Conservation (phyloP, 2,888 invertebrate genomes). For the Eudiplozoon nipponicum region DNA sequence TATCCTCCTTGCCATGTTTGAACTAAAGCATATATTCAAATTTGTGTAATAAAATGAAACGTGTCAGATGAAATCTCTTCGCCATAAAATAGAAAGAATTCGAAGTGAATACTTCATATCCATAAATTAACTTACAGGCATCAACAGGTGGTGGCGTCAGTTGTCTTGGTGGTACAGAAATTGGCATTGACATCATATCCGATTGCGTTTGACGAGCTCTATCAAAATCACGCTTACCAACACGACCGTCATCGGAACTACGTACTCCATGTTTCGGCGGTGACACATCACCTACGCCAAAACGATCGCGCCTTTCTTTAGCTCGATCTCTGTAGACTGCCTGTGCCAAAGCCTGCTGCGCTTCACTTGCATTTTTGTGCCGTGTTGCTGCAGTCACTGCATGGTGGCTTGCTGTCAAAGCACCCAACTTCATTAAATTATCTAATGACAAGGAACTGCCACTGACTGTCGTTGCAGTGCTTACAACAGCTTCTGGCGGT, state of each 20-base stretch:
- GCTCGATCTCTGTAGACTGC: constrained; percentile 67
- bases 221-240: too few relatives aligned
- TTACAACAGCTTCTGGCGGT: neutral
- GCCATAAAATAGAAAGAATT: too few relatives aligned
- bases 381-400: constrained; percentile 19
- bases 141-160: constrained; percentile 21
- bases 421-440: constrained; percentile 1
- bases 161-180: constrained; percentile 21
- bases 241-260: neutral
- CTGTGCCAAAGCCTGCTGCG: too few relatives aligned
- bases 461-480: neutral
- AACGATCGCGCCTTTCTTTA: constrained; percentile 65
- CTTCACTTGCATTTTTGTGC: constrained; percentile 19
- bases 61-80: too few relatives aligned
- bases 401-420: neutral
- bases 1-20: too few relatives aligned
- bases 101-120: too few relatives aligned
- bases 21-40: too few relatives aligned
- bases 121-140: constrained; percentile 5
- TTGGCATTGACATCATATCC: too few relatives aligned
- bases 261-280: constrained; percentile 33
- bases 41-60: too few relatives aligned
- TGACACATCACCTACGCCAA: constrained; percentile 38
- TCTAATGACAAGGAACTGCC: neutral
- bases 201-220: too few relatives aligned